phyloP scores from a whole-genome alignment of 2,888 invertebrate genomes.

The Volucella zonaria region DNA sequence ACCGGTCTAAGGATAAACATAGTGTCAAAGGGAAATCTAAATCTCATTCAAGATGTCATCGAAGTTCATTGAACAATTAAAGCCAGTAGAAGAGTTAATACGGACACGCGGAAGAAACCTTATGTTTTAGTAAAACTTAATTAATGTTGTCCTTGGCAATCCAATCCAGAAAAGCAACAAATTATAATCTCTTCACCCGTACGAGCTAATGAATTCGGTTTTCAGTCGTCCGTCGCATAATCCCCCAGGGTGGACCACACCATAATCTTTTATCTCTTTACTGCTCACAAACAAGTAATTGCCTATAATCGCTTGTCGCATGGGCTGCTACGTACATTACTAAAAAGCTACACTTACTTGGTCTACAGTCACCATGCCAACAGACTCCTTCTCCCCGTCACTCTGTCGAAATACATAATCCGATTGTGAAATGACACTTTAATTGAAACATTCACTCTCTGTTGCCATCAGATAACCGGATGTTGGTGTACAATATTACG shows the following conservation, averaged over 20 bases:
- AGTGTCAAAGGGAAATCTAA: too few species aligned
- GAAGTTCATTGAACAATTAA: too few species aligned
- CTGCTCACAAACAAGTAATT: conserved; percentile 10
- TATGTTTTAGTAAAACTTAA: too few species aligned
- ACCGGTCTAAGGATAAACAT: too few species aligned
- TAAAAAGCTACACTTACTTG: too few species aligned
- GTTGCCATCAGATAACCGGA: conserved; percentile 45
- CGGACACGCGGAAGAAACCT: too few species aligned
- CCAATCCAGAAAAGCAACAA: too few species aligned
- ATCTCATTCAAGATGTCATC: too few species aligned
- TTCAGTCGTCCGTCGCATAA: neutral
- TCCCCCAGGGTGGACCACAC: neutral
- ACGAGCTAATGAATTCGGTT: neutral
- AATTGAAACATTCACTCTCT: conserved; percentile 59
- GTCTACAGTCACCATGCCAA: too few species aligned
- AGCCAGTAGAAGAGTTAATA: too few species aligned
- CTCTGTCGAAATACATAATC: conserved; percentile 49
- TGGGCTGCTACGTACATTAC: neutral
- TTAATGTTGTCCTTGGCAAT: too few species aligned
- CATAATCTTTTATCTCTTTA: neutral
- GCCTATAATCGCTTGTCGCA: conserved; percentile 22
- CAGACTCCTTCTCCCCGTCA: neutral
- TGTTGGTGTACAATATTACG: conserved; percentile 57
- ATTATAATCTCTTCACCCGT: too few species aligned
- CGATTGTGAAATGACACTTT: conserved; percentile 67